These are phyloP conservation scores for Montifringilla adamsi DNA, from an alignment of 2,113 vertebrate species.

Conservation along the genomic window DNA sequence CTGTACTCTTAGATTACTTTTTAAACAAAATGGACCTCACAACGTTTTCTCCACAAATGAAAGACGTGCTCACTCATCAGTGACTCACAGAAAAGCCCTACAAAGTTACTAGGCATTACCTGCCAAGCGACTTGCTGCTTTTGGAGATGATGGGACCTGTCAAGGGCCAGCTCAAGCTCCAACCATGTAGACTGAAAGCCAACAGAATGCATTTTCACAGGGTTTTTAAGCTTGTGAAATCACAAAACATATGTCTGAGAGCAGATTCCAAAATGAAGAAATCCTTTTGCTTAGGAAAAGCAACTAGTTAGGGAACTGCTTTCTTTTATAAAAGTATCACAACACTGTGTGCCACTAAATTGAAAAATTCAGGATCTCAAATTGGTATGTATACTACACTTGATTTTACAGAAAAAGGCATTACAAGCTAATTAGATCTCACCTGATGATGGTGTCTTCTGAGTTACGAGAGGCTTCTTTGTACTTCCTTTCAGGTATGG, in stretches of 20 bases:
- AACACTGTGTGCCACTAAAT: background rate
- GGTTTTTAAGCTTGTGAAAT: background rate
- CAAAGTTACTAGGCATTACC: background rate
- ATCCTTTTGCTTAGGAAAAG: background rate
- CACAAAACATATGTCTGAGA: background rate
- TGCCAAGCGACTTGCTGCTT: background rate
- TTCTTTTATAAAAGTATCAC: background rate
- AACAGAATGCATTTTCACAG: background rate
- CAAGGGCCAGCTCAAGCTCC: background rate
- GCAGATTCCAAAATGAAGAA: background rate
- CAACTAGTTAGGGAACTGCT: background rate
- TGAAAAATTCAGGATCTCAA: background rate
- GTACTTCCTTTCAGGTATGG: background rate
- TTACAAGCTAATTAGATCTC: background rate
- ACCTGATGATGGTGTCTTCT: background rate
- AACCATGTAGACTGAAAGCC: background rate
- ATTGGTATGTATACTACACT: background rate
- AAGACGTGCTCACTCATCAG: background rate
- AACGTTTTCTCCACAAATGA: background rate
- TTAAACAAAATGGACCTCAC: background rate
- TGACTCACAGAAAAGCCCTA: background rate
- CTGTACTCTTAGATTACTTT: background rate
- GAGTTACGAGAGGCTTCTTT: background rate
- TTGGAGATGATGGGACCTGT: background rate
- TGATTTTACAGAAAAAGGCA: background rate